Percentiles rank a stretch among this genome's conserved stretches.
These are phyloP conservation scores for Tetranychus urticae DNA, from an alignment of 1,140 invertebrate species.

Conservation along the genomic window DNA sequence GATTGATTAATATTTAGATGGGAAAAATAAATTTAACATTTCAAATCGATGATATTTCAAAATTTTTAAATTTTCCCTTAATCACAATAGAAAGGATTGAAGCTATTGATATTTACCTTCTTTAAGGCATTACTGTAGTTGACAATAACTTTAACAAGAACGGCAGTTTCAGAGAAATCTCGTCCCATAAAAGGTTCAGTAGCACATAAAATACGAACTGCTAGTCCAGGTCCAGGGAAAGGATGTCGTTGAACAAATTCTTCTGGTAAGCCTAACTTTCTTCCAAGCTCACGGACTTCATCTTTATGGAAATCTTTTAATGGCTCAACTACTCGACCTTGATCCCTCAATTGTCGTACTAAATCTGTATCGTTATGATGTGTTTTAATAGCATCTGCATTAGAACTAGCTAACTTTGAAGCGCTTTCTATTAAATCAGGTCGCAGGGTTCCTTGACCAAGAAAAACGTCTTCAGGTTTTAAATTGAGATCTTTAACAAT, in stretches of 20 bases:
- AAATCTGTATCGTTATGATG: slow-evolving; percentile 97
- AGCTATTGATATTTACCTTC: slow-evolving; percentile 30
- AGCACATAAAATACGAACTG: slow-evolving; percentile 82
- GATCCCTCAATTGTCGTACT: slow-evolving; percentile 56
- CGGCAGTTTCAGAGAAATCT: slow-evolving; percentile 80
- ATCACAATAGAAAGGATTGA: not conserved
- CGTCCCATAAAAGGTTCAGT: slow-evolving; percentile 85
- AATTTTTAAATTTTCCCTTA: not conserved
- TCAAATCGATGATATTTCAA: not conserved
- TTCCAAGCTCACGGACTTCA: slow-evolving; percentile 57
- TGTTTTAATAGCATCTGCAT: slow-evolving; percentile 93
- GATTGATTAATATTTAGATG: not conserved
- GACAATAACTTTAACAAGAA: slow-evolving; percentile 69
- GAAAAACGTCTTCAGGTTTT: slow-evolving; percentile 56
- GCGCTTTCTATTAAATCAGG: slow-evolving; percentile 97
- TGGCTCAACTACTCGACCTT: slow-evolving; percentile 85
- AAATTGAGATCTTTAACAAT: slow-evolving; percentile 53
- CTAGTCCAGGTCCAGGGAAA: slow-evolving; percentile 74
- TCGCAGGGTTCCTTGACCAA: slow-evolving; percentile 61
- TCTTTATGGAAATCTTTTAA: slow-evolving; percentile 98
- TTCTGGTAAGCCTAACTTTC: slow-evolving; percentile 62
- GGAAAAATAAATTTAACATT: not conserved
- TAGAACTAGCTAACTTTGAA: slow-evolving; percentile 49
- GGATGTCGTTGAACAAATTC: slow-evolving; percentile 81
- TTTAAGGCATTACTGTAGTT: slow-evolving; percentile 74